phyloP scores from a whole-genome alignment of 1,140 invertebrate genomes.

The Calycopis cecrops region DNA sequence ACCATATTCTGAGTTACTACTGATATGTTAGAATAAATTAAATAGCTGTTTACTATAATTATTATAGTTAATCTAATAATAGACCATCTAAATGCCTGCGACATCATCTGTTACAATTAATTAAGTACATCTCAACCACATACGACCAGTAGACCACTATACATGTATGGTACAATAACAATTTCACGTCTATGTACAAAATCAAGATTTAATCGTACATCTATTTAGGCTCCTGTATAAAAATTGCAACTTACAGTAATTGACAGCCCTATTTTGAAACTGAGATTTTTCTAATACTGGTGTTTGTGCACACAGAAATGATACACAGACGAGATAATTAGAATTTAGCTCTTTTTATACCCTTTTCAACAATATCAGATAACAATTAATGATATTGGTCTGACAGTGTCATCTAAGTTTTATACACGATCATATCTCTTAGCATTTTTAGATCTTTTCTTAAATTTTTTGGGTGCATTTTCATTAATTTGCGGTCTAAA shows the following conservation, averaged over 20 bases:
- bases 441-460: no score
- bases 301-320: conserved; percentile 3
- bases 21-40: no score
- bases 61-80: background rate
- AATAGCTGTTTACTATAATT: no score
- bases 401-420: background rate
- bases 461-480: conserved; percentile 10
- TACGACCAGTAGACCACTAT: conserved; percentile 35
- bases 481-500: conserved; percentile 23
- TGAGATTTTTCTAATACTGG: conserved; percentile 29
- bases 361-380: no score
- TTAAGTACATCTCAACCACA: conserved; percentile 58
- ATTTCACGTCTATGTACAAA: conserved; percentile 42
- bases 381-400: no score
- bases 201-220: conserved; percentile 1
- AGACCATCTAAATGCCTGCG: background rate
- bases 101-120: conserved; percentile 24
- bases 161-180: conserved; percentile 48
- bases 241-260: conserved; percentile 11
- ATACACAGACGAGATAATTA: no score
- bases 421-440: conserved; percentile 1
- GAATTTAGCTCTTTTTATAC: no score
- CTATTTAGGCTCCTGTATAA: conserved; percentile 11
- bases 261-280: conserved; percentile 7
- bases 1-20: no score